Percentiles rank a stretch among this genome's conserved stretches.
phyloP scores from a whole-genome alignment of 2,113 vertebrate genomes.

The Cyanoderma ruficeps region DNA sequence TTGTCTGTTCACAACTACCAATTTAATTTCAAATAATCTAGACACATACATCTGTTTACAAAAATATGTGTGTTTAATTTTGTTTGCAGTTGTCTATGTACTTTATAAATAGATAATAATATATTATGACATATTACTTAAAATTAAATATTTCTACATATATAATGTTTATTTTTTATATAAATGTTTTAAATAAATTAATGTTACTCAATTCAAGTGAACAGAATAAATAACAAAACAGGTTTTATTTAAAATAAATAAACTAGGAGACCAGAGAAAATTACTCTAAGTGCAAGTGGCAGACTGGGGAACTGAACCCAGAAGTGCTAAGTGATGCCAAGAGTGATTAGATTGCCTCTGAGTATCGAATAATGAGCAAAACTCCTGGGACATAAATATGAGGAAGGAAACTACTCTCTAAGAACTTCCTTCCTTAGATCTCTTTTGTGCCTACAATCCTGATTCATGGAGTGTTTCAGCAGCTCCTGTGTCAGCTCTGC shows the following conservation, averaged over 20 bases:
- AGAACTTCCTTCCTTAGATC: background rate
- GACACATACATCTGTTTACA: background rate
- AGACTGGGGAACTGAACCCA: background rate
- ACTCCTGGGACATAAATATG: background rate
- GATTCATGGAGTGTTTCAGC: background rate
- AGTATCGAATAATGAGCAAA: slow-evolving; percentile 20
- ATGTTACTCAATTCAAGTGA: background rate
- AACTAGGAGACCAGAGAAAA: background rate
- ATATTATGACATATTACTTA: background rate
- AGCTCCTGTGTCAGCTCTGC: background rate
- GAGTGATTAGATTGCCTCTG: background rate
- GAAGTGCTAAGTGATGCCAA: background rate
- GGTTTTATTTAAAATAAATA: slow-evolving; percentile 9
- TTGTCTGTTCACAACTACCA: background rate
- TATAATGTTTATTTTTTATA: background rate
- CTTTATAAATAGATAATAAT: background rate
- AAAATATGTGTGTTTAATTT: background rate
- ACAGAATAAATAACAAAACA: background rate
- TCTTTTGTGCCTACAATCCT: background rate
- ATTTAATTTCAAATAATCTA: background rate
- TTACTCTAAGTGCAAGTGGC: background rate
- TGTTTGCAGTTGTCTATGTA: background rate
- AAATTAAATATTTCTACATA: background rate
- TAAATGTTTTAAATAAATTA: background rate
- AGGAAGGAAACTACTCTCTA: background rate